Evolutionary conservation across 2,113 vertebrate genomes (phyloP).

Genomic region (Phyllostomus discolor): DNA sequence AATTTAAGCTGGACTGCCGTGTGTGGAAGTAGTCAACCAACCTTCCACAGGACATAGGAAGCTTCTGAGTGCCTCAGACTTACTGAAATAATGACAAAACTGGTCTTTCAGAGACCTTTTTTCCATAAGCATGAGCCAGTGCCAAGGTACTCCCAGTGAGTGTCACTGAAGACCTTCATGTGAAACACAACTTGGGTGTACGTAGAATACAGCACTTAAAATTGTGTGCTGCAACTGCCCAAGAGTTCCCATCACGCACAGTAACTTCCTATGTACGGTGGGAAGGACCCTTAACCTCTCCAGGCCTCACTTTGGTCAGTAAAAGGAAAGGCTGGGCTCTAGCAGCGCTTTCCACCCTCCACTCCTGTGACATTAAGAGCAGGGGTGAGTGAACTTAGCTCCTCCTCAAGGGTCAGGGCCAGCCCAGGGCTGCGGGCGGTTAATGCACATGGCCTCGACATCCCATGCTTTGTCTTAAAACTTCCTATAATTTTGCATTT

Average conservation of each 20-base stretch:
- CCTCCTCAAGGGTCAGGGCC: neutral
- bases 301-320: neutral
- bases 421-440: neutral
- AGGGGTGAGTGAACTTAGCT: neutral
- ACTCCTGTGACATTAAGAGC: neutral
- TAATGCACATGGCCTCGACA: neutral
- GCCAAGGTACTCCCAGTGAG: neutral
- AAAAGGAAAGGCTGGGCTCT: neutral
- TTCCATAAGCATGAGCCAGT: neutral
- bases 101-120: neutral
- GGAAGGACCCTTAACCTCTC: neutral
- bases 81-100: neutral
- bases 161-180: neutral
- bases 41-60: neutral
- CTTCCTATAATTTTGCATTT: neutral
- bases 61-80: neutral
- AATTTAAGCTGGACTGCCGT: neutral
- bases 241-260: neutral
- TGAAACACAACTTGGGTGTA: neutral
- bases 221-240: neutral
- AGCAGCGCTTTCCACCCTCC: neutral
- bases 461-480: neutral
- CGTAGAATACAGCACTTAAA: fast-evolving
- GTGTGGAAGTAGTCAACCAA: neutral
- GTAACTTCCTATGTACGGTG: neutral